Conservation (phyloP, 2,888 invertebrate species). For the Sympetrum striolatum region DNA sequence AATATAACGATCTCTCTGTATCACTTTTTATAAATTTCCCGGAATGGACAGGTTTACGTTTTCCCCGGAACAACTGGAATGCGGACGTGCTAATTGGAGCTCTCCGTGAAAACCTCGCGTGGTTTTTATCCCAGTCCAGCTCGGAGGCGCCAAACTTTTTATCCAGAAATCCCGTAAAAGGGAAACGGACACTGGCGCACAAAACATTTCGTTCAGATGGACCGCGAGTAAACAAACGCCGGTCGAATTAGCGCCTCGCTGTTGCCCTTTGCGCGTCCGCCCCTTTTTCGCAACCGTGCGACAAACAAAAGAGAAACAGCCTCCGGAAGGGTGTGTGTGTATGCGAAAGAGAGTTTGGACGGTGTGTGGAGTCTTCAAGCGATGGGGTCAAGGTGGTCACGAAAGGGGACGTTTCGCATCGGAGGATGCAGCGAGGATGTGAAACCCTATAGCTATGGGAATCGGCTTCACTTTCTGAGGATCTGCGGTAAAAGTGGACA, state of each 20-base stretch:
- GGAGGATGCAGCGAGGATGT: background rate
- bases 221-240: background rate
- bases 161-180: background rate
- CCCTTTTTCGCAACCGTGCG: background rate
- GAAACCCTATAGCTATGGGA: background rate
- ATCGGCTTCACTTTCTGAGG: background rate
- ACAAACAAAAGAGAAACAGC: background rate
- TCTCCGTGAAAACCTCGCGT: background rate
- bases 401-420: background rate
- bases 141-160: background rate
- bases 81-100: slow-evolving; percentile 9
- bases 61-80: background rate
- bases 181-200: background rate
- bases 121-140: background rate
- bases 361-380: background rate
- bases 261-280: background rate
- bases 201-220: background rate
- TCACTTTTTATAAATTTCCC: background rate
- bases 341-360: background rate
- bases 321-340: background rate
- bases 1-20: background rate
- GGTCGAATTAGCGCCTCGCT: background rate
- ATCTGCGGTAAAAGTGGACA: too few species aligned
- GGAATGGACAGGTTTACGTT: background rate
- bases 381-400: background rate